Evolutionary conservation across 2,888 invertebrate genomes (phyloP).

Genomic region (Blomia tropicalis): DNA sequence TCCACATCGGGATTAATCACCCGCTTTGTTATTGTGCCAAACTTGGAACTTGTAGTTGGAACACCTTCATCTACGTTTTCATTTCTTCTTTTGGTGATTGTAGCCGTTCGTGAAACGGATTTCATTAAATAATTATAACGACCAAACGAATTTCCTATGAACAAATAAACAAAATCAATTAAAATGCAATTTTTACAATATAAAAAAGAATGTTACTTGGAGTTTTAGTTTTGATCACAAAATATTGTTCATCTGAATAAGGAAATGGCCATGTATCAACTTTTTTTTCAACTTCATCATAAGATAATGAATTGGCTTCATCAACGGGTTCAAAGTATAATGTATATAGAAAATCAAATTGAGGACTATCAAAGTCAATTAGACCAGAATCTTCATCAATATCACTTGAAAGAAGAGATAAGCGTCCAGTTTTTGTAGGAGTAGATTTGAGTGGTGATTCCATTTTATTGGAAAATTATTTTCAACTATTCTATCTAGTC

Average conservation of each 20-base stretch:
- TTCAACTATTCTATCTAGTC: no score
- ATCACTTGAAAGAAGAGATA: constrained; percentile 2
- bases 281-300: not conserved
- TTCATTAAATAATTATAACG: constrained; percentile 2
- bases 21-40: constrained; percentile 10
- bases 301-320: not conserved
- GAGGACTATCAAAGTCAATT: not conserved
- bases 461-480: not conserved
- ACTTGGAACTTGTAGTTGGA: not conserved
- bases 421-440: constrained; percentile 6
- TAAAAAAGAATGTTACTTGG: no score
- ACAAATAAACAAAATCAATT: not conserved
- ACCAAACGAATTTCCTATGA: constrained; percentile 6
- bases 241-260: not conserved
- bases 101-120: not conserved
- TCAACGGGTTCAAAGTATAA: not conserved
- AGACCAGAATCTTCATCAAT: constrained; percentile 10
- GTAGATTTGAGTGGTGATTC: not conserved
- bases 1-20: not conserved
- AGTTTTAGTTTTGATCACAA: not conserved
- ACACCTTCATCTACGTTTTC: not conserved
- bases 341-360: not conserved
- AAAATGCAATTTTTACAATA: no score
- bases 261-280: not conserved
- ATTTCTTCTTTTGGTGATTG: not conserved